Evolutionary conservation across 2,113 vertebrate genomes (phyloP), one percentile per base, ranked within the genome.

Genomic region (Rhizomys pruinosus): DNA sequence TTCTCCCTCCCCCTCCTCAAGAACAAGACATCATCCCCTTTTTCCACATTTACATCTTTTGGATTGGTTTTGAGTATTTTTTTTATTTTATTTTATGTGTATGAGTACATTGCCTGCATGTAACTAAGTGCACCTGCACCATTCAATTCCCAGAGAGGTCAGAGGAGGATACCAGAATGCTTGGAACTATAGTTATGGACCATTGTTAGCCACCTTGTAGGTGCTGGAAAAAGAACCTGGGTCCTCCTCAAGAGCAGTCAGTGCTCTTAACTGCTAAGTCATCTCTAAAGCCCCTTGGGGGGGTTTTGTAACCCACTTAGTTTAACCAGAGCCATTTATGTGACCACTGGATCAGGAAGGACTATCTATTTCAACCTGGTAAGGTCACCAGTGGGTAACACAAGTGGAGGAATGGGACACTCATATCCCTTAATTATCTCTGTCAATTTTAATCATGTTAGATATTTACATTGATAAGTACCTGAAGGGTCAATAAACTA

Each of bases 371-470:
- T 29, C 12, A 61, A 23, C 12, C 8, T 39, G n/a, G 7, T 39
- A n/a, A 8, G 57, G 57, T 37, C 57, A 80, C 16, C n/a, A 61
- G 10, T 80, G 57, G n/a, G n/a, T 3, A 52, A 27, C 57, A 80
- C 13, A 73, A 61, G n/a, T 39, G 23, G n/a, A 37, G 55, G 22
- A 79, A 80, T 61, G 23, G n/a, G n/a, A 42, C 25, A 11, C 42
- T 20, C 52, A 55, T 59, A 76, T 17, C 86, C 23, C 85, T 66
- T 23, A 81, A 63, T 78, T 63, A 66, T 34, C 68, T 84, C 69
- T 77, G 29, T 77, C 85, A 81, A 78, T 76, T 66, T 92, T 90
- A 90, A 52, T 79, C 34, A 80, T 61, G 63, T 72, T 69, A 94
- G 22, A 89, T 29, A 32, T 55, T 74, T 82, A 82, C 32, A 93